Evolutionary conservation across 2,113 vertebrate genomes (phyloP).

Genomic region (Salvelinus namaycush): DNA sequence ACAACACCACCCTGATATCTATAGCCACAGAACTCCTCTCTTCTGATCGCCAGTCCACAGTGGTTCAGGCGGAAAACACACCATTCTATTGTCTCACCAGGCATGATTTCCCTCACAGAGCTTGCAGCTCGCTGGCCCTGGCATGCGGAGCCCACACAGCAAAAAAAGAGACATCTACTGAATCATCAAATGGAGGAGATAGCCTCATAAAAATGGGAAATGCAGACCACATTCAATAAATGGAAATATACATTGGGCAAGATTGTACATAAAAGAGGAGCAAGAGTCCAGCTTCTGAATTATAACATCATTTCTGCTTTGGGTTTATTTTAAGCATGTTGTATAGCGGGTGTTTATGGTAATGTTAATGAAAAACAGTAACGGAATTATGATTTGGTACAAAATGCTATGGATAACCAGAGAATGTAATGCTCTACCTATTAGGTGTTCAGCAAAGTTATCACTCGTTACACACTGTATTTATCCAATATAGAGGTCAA

Average conservation of each 20-base stretch:
- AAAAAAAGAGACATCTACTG: slow-evolving; percentile 52
- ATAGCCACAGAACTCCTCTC: slow-evolving; percentile 54
- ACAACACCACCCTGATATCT: slow-evolving; percentile 44
- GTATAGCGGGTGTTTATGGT: slow-evolving; percentile 69
- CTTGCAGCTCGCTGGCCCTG: slow-evolving; percentile 75
- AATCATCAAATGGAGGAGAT: slow-evolving; percentile 69
- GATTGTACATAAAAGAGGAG: slow-evolving; percentile 57
- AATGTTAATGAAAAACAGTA: slow-evolving; percentile 37
- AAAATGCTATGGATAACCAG: slow-evolving; percentile 26
- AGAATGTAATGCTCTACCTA: slow-evolving; percentile 3
- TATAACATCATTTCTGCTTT: slow-evolving; percentile 78
- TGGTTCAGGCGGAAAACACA: slow-evolving; percentile 61
- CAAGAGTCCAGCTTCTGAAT: slow-evolving; percentile 62
- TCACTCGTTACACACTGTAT: slow-evolving; percentile 8
- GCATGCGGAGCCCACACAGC: slow-evolving; percentile 85
- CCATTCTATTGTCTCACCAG: slow-evolving; percentile 62
- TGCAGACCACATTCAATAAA: slow-evolving; percentile 46
- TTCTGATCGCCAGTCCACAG: slow-evolving; percentile 62
- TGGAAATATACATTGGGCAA: slow-evolving; percentile 32
- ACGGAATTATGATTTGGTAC: slow-evolving; percentile 32
- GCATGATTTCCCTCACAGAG: slow-evolving; percentile 72
- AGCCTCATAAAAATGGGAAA: slow-evolving; percentile 47
- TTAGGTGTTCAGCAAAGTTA: neutral
- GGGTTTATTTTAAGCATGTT: slow-evolving; percentile 74
- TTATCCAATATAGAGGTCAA: slow-evolving; percentile 17